A percentile compares a stretch with the other conserved stretches of the same genome.
phyloP scores from a whole-genome alignment of 2,113 vertebrate species.

The Bufo gargarizans region DNA sequence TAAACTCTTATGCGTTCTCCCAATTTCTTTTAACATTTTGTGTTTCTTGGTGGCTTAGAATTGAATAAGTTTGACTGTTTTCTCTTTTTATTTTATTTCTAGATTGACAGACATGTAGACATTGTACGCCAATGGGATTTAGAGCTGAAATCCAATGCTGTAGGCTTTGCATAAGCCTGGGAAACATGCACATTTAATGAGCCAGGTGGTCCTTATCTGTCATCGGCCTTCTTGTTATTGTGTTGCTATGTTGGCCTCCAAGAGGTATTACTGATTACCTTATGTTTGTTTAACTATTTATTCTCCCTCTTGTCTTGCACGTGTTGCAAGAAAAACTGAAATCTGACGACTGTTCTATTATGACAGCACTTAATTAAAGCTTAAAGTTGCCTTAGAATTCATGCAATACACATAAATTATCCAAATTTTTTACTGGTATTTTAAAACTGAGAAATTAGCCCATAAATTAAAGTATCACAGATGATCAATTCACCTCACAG shows the following conservation, averaged over 20 bases:
- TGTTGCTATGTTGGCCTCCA: constrained; percentile 16
- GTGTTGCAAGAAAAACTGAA: not conserved
- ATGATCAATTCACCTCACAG: not conserved
- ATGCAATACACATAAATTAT: not conserved
- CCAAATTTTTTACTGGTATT: not conserved
- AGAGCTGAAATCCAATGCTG: constrained; percentile 19
- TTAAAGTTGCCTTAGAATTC: not conserved
- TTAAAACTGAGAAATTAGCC: not conserved
- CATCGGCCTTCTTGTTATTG: constrained; percentile 43
- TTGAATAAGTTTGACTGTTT: not conserved
- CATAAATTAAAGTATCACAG: not conserved
- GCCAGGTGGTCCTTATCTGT: constrained; percentile 52
- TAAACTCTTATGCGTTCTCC: not conserved
- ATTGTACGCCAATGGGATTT: not conserved
- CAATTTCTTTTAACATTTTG: not conserved
- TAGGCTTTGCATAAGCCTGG: constrained; percentile 7
- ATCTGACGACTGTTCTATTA: not conserved
- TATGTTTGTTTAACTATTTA: constrained; percentile 36
- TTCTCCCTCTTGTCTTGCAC: not conserved
- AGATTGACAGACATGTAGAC: not conserved
- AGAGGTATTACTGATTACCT: not conserved
- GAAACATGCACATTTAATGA: constrained; percentile 42
- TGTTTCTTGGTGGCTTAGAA: not conserved
- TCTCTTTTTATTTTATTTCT: not conserved
- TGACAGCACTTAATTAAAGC: not conserved